Evolutionary conservation across 2,888 invertebrate genomes (phyloP), one percentile per base, ranked within the genome.

Genomic region (Coelopa pilipes): DNA sequence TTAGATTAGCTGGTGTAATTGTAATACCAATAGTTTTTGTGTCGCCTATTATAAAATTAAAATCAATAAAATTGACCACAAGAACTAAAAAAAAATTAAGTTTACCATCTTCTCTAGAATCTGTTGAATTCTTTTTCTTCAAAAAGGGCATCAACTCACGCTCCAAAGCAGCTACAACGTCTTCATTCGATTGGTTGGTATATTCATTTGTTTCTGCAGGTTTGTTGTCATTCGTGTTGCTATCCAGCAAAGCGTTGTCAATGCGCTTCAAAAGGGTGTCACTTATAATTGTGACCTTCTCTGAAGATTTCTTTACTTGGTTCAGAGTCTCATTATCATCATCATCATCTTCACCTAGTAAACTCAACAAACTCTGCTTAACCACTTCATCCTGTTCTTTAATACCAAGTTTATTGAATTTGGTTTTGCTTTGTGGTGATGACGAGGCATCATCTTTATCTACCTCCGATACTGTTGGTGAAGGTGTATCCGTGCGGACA

Each of bases 391-490:
- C 46, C 24, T 24, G 59, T 11, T 70, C 59, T 46, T 10, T 13
- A 13, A 9, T 9, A 46, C 60, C 49, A 3, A 49, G 13, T 49
- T 69, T 68, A 24, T 24, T 46, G 17, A 19, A n/a, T 62, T 73
- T 69, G 0, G 15, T 3, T n/a, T 65, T 71, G 3, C 19, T 53
- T 47, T 10, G 46, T 46, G 55, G 59, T 34, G 67, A 60, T 1
- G 46, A 55, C 13, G 21, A 65, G 19, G n/a, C n/a, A 9, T 72
- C 65, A 10, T 66, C 75, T 72, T 73, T 74, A 53, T 73, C 59
- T 72, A 77, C 78, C 19, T 79, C 78, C 17, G 79, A 79, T 60
- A 80, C 78, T 17, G 78, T 76, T 59, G 80, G 80, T 24, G 80
- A 78, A 70, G 80, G 78, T 50, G 80, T 79, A 57, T 76, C 53